phyloP scores from a whole-genome alignment of 2,888 invertebrate species.

The Ormyrus thymus region DNA sequence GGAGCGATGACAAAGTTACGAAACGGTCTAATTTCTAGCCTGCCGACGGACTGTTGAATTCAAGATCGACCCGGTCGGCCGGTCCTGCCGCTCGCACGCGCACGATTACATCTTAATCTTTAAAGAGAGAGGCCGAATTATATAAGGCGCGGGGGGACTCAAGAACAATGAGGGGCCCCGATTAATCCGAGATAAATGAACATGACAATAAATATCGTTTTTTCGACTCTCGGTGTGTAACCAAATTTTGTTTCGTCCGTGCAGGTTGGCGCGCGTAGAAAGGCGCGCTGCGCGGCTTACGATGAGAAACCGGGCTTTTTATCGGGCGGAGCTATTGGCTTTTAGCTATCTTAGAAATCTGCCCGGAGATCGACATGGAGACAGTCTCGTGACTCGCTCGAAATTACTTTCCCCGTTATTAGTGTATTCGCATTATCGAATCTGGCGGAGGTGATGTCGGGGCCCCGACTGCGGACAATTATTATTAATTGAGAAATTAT shows the following conservation, averaged over 20 bases:
- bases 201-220: slow-evolving; percentile 37
- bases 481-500: too few relatives aligned
- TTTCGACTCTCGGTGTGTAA: slow-evolving; percentile 7
- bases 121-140: slow-evolving; percentile 33
- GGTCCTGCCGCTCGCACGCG: slow-evolving; percentile 40
- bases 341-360: not conserved
- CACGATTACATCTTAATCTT: slow-evolving; percentile 48
- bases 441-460: too few relatives aligned
- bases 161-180: slow-evolving; percentile 48
- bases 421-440: too few relatives aligned
- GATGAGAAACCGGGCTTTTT: slow-evolving; percentile 40
- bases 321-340: too few relatives aligned
- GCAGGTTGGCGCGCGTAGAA: slow-evolving; percentile 18
- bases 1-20: slow-evolving; percentile 58
- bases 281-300: not conserved
- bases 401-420: too few relatives aligned
- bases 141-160: slow-evolving; percentile 16
- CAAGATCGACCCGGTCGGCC: slow-evolving; percentile 16
- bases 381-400: not conserved
- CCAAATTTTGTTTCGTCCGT: slow-evolving; percentile 31
- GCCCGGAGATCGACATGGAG: not conserved
- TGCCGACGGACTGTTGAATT: slow-evolving; percentile 12
- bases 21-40: slow-evolving; percentile 60
- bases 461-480: too few relatives aligned
- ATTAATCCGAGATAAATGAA: slow-evolving; percentile 52